Percentiles rank a stretch among this genome's conserved stretches.
These are phyloP conservation scores for Lepeophtheirus nordmannii DNA, from an alignment of 2,888 invertebrate species.

Conservation along the genomic window DNA sequence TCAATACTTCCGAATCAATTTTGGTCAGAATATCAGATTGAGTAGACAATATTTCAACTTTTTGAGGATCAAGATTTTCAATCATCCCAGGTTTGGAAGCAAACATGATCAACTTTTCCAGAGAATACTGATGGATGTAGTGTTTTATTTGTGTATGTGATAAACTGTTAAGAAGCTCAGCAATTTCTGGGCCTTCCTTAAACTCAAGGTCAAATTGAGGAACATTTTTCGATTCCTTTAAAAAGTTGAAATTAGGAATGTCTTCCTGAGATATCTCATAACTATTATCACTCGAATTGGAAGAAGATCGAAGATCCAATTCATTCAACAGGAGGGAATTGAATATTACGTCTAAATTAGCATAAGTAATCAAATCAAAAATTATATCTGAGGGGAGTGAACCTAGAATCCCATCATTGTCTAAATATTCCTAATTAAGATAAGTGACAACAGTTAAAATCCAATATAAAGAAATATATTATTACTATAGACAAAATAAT, in stretches of 20 bases:
- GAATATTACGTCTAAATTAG: not conserved
- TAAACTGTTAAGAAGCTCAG: not conserved
- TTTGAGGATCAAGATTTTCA: not conserved
- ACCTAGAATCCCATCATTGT: not conserved
- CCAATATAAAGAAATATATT: too few relatives aligned
- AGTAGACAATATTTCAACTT: not conserved
- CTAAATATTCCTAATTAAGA: not conserved
- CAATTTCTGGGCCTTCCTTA: not conserved
- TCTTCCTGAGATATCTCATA: not conserved
- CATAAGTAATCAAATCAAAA: not conserved
- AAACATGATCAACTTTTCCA: not conserved
- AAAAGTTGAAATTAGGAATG: too few relatives aligned
- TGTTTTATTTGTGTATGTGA: not conserved
- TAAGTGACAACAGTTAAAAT: too few relatives aligned
- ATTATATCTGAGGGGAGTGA: not conserved
- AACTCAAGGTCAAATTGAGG: not conserved
- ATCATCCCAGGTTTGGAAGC: not conserved
- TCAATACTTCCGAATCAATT: not conserved
- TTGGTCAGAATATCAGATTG: not conserved
- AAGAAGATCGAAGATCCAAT: not conserved
- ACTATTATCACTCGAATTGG: not conserved
- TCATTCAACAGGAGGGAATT: not conserved
- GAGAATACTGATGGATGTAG: not conserved
- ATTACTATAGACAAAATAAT: not conserved
- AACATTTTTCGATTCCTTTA: not conserved